Evolutionary conservation across 2,113 vertebrate species (phyloP).

Genomic region (Litocranius walleri): DNA sequence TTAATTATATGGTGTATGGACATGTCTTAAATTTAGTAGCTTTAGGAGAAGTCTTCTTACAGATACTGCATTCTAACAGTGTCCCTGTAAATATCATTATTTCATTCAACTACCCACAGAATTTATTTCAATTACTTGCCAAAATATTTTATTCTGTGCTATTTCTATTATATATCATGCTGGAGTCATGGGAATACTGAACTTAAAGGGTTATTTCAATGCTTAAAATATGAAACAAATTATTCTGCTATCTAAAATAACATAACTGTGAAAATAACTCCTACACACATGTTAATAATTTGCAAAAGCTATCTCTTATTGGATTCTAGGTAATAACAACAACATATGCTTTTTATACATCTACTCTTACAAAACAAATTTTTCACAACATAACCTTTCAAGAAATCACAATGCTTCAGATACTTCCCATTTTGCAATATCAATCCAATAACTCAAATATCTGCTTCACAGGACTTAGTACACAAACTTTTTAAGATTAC

Average conservation of each 20-base stretch:
- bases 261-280: conserved; percentile 67
- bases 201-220: conserved; percentile 64
- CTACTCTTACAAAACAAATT: conserved; percentile 77
- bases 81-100: conserved; percentile 68
- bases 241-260: conserved; percentile 75
- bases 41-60: conserved; percentile 49
- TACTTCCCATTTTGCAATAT: conserved; percentile 64
- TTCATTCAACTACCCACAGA: conserved; percentile 60
- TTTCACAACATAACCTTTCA: conserved; percentile 69
- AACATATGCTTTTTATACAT: conserved; percentile 67
- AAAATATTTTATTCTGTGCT: conserved; percentile 63
- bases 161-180: conserved; percentile 54
- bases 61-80: conserved; percentile 50
- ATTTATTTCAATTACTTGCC: conserved; percentile 70
- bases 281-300: conserved; percentile 74
- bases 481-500: conserved; percentile 30
- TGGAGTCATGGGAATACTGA: conserved; percentile 67
- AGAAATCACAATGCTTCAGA: conserved; percentile 73
- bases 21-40: conserved; percentile 8
- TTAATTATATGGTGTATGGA: conserved; percentile 37
- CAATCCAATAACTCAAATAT: conserved; percentile 52
- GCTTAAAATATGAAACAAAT: conserved; percentile 76
- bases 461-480: conserved; percentile 28
- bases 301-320: conserved; percentile 73
- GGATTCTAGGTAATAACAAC: conserved; percentile 75